Evolutionary conservation across 2,113 vertebrate genomes (phyloP), one percentile per base, ranked within the genome.

Genomic region (Channa maculata): DNA sequence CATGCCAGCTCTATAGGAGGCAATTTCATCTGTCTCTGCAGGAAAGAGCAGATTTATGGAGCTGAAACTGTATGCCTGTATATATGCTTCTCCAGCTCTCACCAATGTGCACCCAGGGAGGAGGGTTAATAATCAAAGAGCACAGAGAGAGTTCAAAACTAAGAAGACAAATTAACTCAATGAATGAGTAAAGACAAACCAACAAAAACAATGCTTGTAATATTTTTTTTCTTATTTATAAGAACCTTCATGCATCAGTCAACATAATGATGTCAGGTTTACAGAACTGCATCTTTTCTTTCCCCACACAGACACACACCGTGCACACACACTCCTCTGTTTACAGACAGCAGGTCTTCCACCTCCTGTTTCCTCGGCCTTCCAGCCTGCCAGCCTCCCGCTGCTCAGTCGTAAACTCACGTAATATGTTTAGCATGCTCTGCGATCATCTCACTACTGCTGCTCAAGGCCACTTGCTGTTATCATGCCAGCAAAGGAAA

Each of bases 361-460:
- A 85, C 83, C 81, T 83, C 75, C 73, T 50, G 75, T 82, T 90
- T 86, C 80, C 72, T 86, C 73, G 8, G 52, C 62, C 88, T 71
- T 79, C 75, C 85, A 53, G 65, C 44, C 63, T 38, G 59, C 46
- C 67, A 58, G 54, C 84, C 89, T 85, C 82, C 90, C 49, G 87
- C 84, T 84, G 86, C 78, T 82, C 39, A 57, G 85, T 90, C 82
- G 39, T 92, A 90, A 93, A 93, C 60, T 77, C 86, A 65, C 54
- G 62, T 94, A 92, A 94, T 93, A 86, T 81, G 77, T 93, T 94
- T 91, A 91, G 83, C 91, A 92, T 89, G 75, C 77, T 75, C 70
- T 8, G 44, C 72, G 58, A 57, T 77, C 65, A 7, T 69, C 57
- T 65, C 74, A 55, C 83, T 55, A 46, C 83, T 39, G 55, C 77